Evolutionary conservation across 2,888 invertebrate species (phyloP).

Genomic region (Mythimna albipuncta): DNA sequence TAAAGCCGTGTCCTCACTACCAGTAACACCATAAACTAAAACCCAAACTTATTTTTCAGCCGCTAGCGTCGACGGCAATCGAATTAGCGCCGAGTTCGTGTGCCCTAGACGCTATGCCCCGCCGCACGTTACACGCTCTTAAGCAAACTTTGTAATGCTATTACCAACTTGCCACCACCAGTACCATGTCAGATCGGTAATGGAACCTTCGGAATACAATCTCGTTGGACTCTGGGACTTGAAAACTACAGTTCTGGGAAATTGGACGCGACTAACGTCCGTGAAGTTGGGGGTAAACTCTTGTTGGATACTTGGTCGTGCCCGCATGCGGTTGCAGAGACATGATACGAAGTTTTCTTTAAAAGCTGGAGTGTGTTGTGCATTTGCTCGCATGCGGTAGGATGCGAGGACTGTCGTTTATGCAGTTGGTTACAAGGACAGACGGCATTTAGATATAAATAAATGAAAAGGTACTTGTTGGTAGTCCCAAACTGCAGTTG

Average conservation of each 20-base stretch:
- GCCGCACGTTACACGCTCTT: conserved; percentile 80
- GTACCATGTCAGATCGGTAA: conserved; percentile 65
- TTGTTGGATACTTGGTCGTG: conserved; percentile 18
- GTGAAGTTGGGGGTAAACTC: conserved; percentile 49
- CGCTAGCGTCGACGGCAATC: conserved; percentile 63
- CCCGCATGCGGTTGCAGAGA: conserved; percentile 10
- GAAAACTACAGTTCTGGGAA: conserved; percentile 55
- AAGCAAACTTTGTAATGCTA: conserved; percentile 78
- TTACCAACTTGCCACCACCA: conserved; percentile 74
- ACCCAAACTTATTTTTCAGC: conserved; percentile 66
- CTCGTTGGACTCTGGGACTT: conserved; percentile 65
- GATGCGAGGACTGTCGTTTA: not conserved
- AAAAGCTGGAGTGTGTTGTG: not conserved
- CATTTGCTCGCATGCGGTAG: not conserved
- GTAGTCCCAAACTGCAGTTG: no score
- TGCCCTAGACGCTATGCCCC: conserved; percentile 72
- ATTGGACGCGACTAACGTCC: conserved; percentile 62
- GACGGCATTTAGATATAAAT: no score
- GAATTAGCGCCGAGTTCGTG: conserved; percentile 68
- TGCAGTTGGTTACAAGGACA: no score
- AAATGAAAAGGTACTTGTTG: no score
- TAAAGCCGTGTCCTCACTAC: conserved; percentile 33
- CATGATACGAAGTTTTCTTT: conserved; percentile 1
- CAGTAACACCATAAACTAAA: conserved; percentile 53
- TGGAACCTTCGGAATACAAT: conserved; percentile 70